These are phyloP conservation scores for Pseudorhombus dupliciocellatus DNA, from an alignment of 2,113 vertebrate genomes.

Conservation along the genomic window DNA sequence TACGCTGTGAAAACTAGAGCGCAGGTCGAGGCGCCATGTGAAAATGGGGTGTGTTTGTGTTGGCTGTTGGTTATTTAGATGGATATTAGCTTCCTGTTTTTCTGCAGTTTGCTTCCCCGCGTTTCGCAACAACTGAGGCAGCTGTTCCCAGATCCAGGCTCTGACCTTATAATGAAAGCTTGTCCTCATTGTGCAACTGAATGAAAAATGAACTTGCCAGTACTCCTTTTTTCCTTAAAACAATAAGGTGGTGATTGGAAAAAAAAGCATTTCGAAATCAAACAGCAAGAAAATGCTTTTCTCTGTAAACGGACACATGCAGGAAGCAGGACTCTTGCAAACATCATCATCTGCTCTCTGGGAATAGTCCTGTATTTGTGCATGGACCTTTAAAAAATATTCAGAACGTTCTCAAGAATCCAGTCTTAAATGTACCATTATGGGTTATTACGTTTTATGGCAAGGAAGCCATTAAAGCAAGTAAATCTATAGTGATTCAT, in stretches of 20 bases:
- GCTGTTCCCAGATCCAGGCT: neutral
- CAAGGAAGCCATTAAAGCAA: neutral
- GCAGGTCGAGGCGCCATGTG: neutral
- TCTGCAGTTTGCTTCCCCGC: neutral
- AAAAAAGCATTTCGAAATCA: neutral
- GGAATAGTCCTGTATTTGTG: too few relatives aligned
- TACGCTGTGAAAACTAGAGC: neutral
- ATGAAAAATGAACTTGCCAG: too few relatives aligned
- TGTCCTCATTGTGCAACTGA: too few relatives aligned
- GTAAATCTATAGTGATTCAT: neutral
- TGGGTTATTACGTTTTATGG: neutral
- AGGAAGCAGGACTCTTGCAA: too few relatives aligned
- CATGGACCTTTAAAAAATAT: too few relatives aligned
- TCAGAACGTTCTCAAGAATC: too few relatives aligned
- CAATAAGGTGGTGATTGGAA: too few relatives aligned
- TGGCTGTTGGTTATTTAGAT: neutral
- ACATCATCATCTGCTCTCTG: too few relatives aligned
- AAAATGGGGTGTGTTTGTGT: conserved; percentile 1
- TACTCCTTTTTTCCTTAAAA: too few relatives aligned
- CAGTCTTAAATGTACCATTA: neutral
- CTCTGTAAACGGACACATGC: neutral
- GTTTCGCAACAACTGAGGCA: neutral
- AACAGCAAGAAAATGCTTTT: neutral
- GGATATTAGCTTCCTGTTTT: neutral
- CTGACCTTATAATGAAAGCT: neutral